Percentiles rank a stretch among this genome's conserved stretches.
Evolutionary conservation across 2,888 invertebrate genomes (phyloP).

Genomic region (Sarcophaga rosellei): DNA sequence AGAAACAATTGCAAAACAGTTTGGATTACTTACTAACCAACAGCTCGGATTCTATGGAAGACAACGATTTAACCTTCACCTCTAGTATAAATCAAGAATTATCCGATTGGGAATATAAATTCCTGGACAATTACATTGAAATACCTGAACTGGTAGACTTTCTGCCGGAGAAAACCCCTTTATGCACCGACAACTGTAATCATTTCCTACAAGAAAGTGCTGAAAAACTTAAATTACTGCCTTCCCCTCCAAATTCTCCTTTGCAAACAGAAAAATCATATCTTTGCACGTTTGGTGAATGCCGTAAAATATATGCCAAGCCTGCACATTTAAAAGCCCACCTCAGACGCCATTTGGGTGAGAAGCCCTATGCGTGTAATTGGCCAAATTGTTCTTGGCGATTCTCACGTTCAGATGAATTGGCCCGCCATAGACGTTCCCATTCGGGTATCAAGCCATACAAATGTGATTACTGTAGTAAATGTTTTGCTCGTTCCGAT

Average conservation of each 20-base stretch:
- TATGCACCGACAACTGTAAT: constrained; percentile 83
- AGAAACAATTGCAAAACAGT: constrained; percentile 69
- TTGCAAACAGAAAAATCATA: constrained; percentile 81
- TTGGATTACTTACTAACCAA: constrained; percentile 67
- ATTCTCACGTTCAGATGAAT: constrained; percentile 96
- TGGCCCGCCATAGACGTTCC: constrained; percentile 95
- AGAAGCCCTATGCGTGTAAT: constrained; percentile 88
- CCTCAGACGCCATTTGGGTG: constrained; percentile 90
- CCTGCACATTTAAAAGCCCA: constrained; percentile 95
- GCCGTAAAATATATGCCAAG: constrained; percentile 92
- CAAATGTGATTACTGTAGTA: constrained; percentile 92
- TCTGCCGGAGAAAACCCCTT: constrained; percentile 83
- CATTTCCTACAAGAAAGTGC: constrained; percentile 82
- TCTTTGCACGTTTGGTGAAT: constrained; percentile 87
- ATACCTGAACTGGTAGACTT: constrained; percentile 78
- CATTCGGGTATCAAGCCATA: constrained; percentile 98
- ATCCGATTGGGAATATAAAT: constrained; percentile 79
- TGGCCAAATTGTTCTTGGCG: constrained; percentile 94
- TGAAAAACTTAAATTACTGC: constrained; percentile 76
- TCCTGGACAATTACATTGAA: constrained; percentile 79
- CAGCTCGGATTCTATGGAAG: constrained; percentile 40
- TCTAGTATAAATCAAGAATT: constrained; percentile 68
- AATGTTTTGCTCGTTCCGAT: constrained; percentile 95
- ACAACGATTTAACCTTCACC: neutral
- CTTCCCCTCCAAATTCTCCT: constrained; percentile 10